Evolutionary conservation across 2,888 invertebrate species (phyloP), one percentile per base, ranked within the genome.

Genomic region (Rhingia campestris): DNA sequence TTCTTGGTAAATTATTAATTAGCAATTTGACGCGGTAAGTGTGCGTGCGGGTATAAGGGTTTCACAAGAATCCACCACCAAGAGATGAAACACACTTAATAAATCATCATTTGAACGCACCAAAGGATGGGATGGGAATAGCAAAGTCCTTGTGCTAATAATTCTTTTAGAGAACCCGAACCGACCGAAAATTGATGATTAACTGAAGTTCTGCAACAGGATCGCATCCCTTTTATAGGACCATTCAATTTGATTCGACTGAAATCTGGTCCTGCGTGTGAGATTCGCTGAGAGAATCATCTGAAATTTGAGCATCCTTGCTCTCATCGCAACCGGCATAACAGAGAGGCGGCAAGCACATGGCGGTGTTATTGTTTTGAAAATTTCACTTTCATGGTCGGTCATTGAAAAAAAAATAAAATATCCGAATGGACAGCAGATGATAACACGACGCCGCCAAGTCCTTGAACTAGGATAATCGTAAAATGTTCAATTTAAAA

Each of bases 301-400:
- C 33, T 54, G 47, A 14, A 30, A 12, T 56, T n/a, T 51, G 75
- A 72, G 56, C 45, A 39, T 63, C 54, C 39, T 58, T 32, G 22
- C 61, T 66, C 54, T 67, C 51, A 14, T 4, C 10, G 3, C 41
- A 10, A n/a, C 39, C 49, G 61, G 41, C 43, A 51, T 10, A n/a
- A 6, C 7, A n/a, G 33, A 37, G 47, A 32, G 35, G 9, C 4
- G 22, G 37, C 35, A 49, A 73, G 77, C 82, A 79, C 79, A 61
- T 82, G 82, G 79, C 35, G 47, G 12, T 82, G 67, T 82, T 82
- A 69, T 82, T 82, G 82, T 82, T 82, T 74, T 73, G 63, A 74
- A 43, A 58, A 41, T 82, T 82, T 82, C 79, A 79, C 82, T 82
- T 82, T 82, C 73, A 51, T 35, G 51, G 12, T 37, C 47, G 47